Evolutionary conservation across 2,888 invertebrate species (phyloP).

Genomic region (Volucella bombylans): DNA sequence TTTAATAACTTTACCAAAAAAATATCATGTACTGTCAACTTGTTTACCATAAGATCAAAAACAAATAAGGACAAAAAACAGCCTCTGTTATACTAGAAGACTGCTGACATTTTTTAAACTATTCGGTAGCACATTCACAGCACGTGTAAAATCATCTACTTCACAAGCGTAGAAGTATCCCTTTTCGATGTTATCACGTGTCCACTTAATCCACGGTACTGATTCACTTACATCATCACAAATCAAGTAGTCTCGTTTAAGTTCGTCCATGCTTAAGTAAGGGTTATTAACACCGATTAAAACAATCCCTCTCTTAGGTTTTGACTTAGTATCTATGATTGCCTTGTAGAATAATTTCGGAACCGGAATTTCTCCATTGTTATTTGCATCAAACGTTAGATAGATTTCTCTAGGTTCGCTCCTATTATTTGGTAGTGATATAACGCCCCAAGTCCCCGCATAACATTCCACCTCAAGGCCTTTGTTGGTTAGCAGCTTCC

Average conservation of each 20-base stretch:
- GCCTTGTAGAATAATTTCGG: constrained; percentile 85
- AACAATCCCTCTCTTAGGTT: constrained; percentile 82
- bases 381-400: constrained; percentile 78
- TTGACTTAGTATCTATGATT: constrained; percentile 82
- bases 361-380: constrained; percentile 82
- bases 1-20: too few species aligned
- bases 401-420: constrained; percentile 79
- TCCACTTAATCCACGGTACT: constrained; percentile 78
- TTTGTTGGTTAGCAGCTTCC: constrained; percentile 81
- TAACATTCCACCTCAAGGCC: constrained; percentile 82
- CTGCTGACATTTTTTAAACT: constrained; percentile 39
- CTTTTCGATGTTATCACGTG: constrained; percentile 74
- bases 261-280: constrained; percentile 77
- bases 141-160: constrained; percentile 77
- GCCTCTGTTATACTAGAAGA: constrained; percentile 9
- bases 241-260: constrained; percentile 76
- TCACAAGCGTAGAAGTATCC: constrained; percentile 79
- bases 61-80: too few species aligned
- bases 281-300: constrained; percentile 83
- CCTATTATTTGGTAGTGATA: constrained; percentile 83
- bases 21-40: too few species aligned
- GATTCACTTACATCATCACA: constrained; percentile 78
- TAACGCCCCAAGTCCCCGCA: constrained; percentile 84
- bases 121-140: constrained; percentile 76
- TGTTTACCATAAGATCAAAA: too few species aligned